Evolutionary conservation across 2,113 vertebrate species (phyloP).

Genomic region (Ptilorrhoa leucosticta): DNA sequence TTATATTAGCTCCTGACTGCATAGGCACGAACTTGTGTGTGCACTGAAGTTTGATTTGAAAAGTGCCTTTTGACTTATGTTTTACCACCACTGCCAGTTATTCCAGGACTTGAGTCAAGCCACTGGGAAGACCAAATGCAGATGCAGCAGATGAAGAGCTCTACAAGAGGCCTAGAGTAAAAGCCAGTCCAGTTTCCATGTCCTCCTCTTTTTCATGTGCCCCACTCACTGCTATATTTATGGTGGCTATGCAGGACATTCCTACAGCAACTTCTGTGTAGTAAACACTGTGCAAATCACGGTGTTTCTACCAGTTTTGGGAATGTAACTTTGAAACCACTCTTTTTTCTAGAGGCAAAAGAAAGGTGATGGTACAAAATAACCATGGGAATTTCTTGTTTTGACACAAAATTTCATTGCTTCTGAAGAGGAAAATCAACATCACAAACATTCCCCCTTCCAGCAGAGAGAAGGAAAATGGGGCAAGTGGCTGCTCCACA

Average conservation of each 20-base stretch:
- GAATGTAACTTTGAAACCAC: background rate
- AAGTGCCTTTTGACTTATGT: background rate
- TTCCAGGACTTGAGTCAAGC: background rate
- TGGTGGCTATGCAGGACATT: background rate
- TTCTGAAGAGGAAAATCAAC: background rate
- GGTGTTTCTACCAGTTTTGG: background rate
- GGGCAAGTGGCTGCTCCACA: background rate
- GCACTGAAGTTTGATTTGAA: background rate
- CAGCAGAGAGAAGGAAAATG: background rate
- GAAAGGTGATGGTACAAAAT: background rate
- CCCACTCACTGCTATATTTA: background rate
- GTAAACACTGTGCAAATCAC: background rate
- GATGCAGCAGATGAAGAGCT: background rate
- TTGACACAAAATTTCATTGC: background rate
- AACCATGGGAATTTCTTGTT: background rate
- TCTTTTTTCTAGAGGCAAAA: background rate
- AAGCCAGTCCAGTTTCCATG: background rate
- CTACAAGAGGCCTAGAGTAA: background rate
- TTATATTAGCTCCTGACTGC: background rate
- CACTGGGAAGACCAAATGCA: background rate
- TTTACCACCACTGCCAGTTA: background rate
- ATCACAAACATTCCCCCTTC: background rate
- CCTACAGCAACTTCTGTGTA: background rate
- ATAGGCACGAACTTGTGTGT: accelerated
- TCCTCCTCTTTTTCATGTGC: background rate